Evolutionary conservation across 1,140 invertebrate species (phyloP), one percentile per base, ranked within the genome.

Genomic region (Delia radicum): DNA sequence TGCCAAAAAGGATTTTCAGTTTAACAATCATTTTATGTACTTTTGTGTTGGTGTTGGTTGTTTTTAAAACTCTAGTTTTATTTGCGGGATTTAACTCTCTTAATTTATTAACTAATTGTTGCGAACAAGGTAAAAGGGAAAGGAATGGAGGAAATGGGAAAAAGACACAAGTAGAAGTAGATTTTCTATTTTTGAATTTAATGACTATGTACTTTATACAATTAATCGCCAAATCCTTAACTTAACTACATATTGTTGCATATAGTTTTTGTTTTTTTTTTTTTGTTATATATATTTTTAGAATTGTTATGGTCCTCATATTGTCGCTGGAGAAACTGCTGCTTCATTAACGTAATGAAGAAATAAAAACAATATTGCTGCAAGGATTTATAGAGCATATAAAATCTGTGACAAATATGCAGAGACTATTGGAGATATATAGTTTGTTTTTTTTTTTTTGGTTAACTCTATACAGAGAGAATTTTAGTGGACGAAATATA

Each of bases 291-390:
- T 55, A 21, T 55, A 24, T 10, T 4, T 55, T 21, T n/a, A n/a
- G 48, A 55, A 55, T 55, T 55, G 18, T 55, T 21, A 4, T 24
- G 0, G 48, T 21, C 21, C 3, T 15, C 37, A 42, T 10, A 21
- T 21, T 55, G 48, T 18, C 15, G n/a, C 18, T 15, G 18, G n/a
- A n/a, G n/a, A n/a, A n/a, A 55, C 48, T 55, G 48, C 24, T 31
- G 63, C 63, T 67, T 67, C 63, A 67, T 67, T 67, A 67, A 28
- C n/a, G 28, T 67, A 67, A 67, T 67, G 63, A 67, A 67, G 63
- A 31, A 67, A 67, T 31, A 67, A 67, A 13, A 31, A 67, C 63
- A 67, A 67, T 24, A 62, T 21, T 21, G 24, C 18, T 55, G 48
- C 5, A n/a, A 55, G 48, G 48, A 55, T 55, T 55, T 55, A 55